phyloP scores from a whole-genome alignment of 2,797 vertebrate species.

The Characodon lateralis region DNA sequence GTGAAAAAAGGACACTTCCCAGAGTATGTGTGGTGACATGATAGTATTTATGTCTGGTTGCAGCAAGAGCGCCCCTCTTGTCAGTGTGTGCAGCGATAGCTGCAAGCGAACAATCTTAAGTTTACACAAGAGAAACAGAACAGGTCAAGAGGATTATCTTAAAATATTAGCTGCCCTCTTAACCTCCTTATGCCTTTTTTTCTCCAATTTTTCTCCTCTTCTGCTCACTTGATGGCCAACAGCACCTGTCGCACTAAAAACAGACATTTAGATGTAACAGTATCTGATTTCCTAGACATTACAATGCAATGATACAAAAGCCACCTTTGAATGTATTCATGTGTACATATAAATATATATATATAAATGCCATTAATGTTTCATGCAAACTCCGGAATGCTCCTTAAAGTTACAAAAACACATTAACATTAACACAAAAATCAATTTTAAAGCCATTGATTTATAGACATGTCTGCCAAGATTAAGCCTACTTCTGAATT shows the following conservation, averaged over 20 bases:
- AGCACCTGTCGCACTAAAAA: constrained; percentile 60
- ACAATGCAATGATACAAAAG: constrained; percentile 1
- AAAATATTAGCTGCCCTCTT: constrained; percentile 68
- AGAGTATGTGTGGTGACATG: constrained; percentile 23
- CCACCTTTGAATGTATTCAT: neutral
- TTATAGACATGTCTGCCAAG: neutral
- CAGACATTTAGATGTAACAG: neutral
- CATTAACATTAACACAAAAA: too few relatives aligned
- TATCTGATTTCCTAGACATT: constrained; percentile 10
- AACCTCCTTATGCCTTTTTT: constrained; percentile 29
- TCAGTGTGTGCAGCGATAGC: constrained; percentile 35
- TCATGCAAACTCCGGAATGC: neutral
- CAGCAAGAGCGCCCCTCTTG: constrained; percentile 6
- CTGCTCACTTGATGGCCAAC: constrained; percentile 24
- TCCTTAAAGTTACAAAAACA: neutral
- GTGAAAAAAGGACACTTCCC: constrained; percentile 19
- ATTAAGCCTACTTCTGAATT: neutral
- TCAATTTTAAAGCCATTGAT: too few relatives aligned
- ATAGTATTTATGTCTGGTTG: constrained; percentile 13
- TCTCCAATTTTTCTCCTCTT: constrained; percentile 1
- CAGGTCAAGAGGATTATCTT: constrained; percentile 78
- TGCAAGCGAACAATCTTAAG: constrained; percentile 50
- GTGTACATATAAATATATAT: too few relatives aligned
- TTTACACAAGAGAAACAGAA: constrained; percentile 49
- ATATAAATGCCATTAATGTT: too few relatives aligned